These are phyloP conservation scores for Protonibea diacanthus DNA, from an alignment of 2,797 vertebrate genomes.

Conservation along the genomic window DNA sequence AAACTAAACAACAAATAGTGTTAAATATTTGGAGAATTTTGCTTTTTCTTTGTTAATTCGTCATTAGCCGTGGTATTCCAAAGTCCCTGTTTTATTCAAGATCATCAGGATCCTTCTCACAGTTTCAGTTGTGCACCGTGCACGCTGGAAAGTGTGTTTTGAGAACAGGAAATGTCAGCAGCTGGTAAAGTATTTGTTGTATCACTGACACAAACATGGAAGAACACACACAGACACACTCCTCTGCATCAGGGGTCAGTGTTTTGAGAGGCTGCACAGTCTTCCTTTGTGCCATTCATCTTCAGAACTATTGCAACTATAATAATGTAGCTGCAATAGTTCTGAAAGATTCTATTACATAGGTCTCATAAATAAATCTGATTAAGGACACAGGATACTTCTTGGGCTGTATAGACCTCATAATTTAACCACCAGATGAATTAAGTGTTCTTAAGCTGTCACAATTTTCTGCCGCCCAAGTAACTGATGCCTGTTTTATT, in stretches of 20 bases:
- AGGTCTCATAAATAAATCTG: conserved; percentile 12
- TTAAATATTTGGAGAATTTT: not conserved
- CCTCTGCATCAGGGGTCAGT: conserved; percentile 11
- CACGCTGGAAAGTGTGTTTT: conserved; percentile 29
- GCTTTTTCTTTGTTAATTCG: not conserved
- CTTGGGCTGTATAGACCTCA: conserved; percentile 8
- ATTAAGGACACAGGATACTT: conserved; percentile 12
- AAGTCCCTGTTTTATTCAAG: not conserved
- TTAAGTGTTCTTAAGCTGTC: conserved; percentile 20
- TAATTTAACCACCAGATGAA: not conserved
- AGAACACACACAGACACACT: not conserved
- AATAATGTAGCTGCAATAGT: not conserved
- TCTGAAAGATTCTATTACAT: not conserved
- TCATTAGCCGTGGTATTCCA: not conserved
- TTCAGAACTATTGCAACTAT: not conserved
- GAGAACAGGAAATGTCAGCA: conserved; percentile 42
- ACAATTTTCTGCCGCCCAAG: conserved; percentile 7
- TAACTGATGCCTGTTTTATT: conserved; percentile 33
- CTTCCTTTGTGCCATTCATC: conserved; percentile 12
- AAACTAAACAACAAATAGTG: not conserved
- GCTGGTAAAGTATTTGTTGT: conserved; percentile 35
- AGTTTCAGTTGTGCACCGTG: not conserved
- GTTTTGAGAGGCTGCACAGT: not conserved
- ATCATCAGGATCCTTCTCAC: not conserved
- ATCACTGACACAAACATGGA: not conserved